A percentile compares a stretch with the other conserved stretches of the same genome.
phyloP scores from a whole-genome alignment of 2,797 vertebrate species.

The Arctocebus calabarensis region DNA sequence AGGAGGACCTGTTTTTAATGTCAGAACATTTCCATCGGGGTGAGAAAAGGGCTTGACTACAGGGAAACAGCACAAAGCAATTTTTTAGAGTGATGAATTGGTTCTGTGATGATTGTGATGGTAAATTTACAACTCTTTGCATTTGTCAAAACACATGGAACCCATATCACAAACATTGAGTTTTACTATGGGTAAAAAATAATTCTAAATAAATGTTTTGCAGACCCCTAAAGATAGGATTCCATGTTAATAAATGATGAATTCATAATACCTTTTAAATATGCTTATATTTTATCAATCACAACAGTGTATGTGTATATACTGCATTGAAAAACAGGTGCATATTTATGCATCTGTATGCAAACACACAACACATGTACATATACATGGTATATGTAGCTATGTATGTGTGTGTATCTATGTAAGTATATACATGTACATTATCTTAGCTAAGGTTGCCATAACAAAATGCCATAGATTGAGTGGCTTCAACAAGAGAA shows the following conservation, averaged over 20 bases:
- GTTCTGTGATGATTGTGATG: background rate
- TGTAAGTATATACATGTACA: background rate
- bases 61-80: background rate
- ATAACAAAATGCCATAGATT: background rate
- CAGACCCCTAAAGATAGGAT: background rate
- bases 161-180: background rate
- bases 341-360: background rate
- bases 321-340: background rate
- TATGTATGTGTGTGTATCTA: background rate
- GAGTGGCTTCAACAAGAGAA: background rate
- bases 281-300: conserved; percentile 9
- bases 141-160: conserved; percentile 1
- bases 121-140: background rate
- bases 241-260: conserved; percentile 50
- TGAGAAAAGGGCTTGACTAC: background rate
- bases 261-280: conserved; percentile 54
- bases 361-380: no score
- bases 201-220: background rate
- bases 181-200: background rate
- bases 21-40: background rate
- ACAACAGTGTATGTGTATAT: background rate
- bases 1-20: background rate
- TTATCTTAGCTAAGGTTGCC: background rate
- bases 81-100: background rate
- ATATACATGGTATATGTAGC: background rate